These are phyloP conservation scores for Stenolophus ochropezus DNA, from an alignment of 2,888 invertebrate genomes.

Conservation along the genomic window DNA sequence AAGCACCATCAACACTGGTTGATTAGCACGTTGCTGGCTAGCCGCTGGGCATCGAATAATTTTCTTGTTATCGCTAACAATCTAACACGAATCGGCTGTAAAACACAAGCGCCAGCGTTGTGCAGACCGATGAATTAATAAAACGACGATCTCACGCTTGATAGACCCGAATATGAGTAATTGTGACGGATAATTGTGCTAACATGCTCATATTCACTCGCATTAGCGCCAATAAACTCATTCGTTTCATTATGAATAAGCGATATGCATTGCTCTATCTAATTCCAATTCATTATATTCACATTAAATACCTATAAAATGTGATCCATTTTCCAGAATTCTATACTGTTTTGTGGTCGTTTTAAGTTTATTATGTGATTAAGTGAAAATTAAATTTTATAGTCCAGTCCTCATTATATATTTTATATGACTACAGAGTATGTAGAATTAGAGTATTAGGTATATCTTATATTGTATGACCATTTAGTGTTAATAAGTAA, in stretches of 20 bases:
- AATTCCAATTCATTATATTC: background rate
- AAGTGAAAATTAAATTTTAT: too few relatives aligned
- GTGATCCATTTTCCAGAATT: background rate
- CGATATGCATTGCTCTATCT: background rate
- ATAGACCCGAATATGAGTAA: background rate
- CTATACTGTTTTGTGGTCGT: too few relatives aligned
- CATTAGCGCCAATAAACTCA: background rate
- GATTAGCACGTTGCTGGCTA: conserved; percentile 39
- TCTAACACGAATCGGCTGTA: conserved; percentile 42
- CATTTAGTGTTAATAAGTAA: too few relatives aligned
- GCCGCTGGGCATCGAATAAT: conserved; percentile 42
- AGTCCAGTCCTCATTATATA: too few relatives aligned
- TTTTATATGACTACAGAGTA: too few relatives aligned
- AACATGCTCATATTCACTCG: background rate
- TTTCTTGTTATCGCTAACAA: conserved; percentile 45
- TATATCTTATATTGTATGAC: too few relatives aligned
- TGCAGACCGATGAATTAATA: conserved; percentile 14
- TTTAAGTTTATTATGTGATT: too few relatives aligned
- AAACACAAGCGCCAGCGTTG: conserved; percentile 1
- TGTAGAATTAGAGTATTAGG: too few relatives aligned
- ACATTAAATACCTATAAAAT: background rate
- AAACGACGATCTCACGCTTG: conserved; percentile 4
- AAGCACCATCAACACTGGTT: conserved; percentile 4
- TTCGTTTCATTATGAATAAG: background rate
- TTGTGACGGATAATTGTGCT: background rate